Conservation (phyloP, 2,797 vertebrate genomes). For the Siniperca obscura region DNA sequence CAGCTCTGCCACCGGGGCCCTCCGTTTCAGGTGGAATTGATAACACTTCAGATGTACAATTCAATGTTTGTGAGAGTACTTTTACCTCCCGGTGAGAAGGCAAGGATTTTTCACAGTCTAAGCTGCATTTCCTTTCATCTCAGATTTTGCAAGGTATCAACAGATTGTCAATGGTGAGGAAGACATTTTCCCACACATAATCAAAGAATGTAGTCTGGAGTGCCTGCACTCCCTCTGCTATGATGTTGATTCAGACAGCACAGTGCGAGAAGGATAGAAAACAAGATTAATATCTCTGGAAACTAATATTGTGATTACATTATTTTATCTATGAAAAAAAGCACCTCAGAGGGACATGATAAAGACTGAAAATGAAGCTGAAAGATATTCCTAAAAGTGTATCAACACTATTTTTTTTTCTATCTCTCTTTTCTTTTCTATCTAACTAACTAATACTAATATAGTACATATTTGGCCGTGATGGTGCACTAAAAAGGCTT, state of each 20-base stretch:
- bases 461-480: not conserved
- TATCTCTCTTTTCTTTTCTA: not conserved
- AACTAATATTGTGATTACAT: constrained; percentile 54
- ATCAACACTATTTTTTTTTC: not conserved
- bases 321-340: constrained; percentile 52
- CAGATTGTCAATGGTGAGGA: constrained; percentile 76
- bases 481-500: constrained; percentile 3
- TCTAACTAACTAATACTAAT: not conserved
- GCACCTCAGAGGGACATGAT: constrained; percentile 5
- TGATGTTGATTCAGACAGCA: constrained; percentile 39
- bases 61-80: constrained; percentile 79
- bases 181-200: constrained; percentile 76
- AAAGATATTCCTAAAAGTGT: constrained; percentile 15
- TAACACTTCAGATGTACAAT: constrained; percentile 82
- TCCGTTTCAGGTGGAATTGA: constrained; percentile 79
- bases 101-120: constrained; percentile 74
- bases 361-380: constrained; percentile 21
- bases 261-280: constrained; percentile 17
- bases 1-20: constrained; percentile 73
- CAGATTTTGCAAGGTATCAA: constrained; percentile 79
- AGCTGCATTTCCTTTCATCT: constrained; percentile 80
- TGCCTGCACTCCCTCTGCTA: constrained; percentile 15
- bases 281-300: constrained; percentile 51
- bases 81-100: constrained; percentile 79
- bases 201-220: constrained; percentile 69